Percentiles rank a stretch among this genome's conserved stretches.
These are phyloP conservation scores for Globodera rostochiensis DNA, from an alignment of 1,140 invertebrate species.

Conservation along the genomic window DNA sequence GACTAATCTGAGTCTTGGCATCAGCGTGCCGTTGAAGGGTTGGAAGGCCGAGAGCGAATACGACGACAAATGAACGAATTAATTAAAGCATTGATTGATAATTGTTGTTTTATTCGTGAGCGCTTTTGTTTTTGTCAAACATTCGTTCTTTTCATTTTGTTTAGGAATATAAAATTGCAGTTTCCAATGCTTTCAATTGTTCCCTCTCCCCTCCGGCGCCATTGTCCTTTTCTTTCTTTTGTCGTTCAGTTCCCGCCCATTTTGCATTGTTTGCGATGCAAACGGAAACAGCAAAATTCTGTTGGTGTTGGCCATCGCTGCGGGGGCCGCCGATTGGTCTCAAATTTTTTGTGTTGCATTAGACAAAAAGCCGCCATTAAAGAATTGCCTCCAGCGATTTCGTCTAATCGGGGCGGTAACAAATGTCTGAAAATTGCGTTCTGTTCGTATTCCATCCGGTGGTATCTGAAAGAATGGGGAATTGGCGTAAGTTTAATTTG, in stretches of 20 bases:
- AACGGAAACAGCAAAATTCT: not conserved
- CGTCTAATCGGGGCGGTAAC: not conserved
- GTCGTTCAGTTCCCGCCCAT: not conserved
- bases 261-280: not conserved
- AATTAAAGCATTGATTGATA: not conserved
- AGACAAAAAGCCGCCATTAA: not conserved
- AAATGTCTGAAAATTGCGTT: conserved; percentile 24
- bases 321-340: not conserved
- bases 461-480: conserved; percentile 42
- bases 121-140: too few species aligned
- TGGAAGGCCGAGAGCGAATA: not conserved
- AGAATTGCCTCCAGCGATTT: not conserved
- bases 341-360: not conserved
- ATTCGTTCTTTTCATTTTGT: not conserved
- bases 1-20: not conserved
- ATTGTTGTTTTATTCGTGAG: not conserved
- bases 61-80: not conserved
- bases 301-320: not conserved
- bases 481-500: conserved; percentile 1
- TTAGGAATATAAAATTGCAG: not conserved
- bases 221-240: not conserved
- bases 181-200: not conserved
- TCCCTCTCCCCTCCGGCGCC: not conserved
- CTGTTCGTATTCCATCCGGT: conserved; percentile 49
- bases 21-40: not conserved